Evolutionary conservation across 1,140 invertebrate species (phyloP), one percentile per base, ranked within the genome.

Genomic region (Neotoxoptera formosana): DNA sequence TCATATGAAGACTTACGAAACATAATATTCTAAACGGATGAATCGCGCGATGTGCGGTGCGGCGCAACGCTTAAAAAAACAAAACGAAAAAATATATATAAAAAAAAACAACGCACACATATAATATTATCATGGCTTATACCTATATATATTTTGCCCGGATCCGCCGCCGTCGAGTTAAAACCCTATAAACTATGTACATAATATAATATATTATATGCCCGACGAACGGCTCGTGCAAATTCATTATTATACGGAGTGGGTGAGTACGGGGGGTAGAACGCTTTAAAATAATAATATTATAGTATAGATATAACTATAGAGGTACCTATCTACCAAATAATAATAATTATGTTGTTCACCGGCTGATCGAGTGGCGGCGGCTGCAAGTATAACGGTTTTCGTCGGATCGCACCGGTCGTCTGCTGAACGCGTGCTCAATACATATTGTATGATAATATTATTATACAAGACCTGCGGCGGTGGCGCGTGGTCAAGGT

Each of bases 401-500:
- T 91, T 91, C 21, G 20, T 81, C 25, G 90, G 34, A 76, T 81
- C 25, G 23, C 83, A 89, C 87, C 87, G 87, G 87, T 53, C 47
- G 45, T 83, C 81, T 41, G 86, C 45, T 41, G 45, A 30, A 87
- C 86, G 87, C 87, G 48, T 25, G 84, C 45, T 7, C 48, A 41
- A 23, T n/a, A n/a, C n/a, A n/a, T 76, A 76, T n/a, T 67, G n/a
- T 53, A 53, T 53, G 23, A 7, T 30, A 56, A 56, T 60, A 60
- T 30, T 30, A 76, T n/a, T 76, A 41, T 83, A 41, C 41, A 41
- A 83, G 23, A 83, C 83, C 86, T 48, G 88, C 88, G 36, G 51
- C 88, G 88, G 53, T 90, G 88, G 88, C 88, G 88, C 88, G 88
- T 90, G 88, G 88, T 90, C 88, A 90, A 90, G 88, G 88, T 90